Evolutionary conservation across 2,888 invertebrate genomes (phyloP), one percentile per base, ranked within the genome.

Genomic region (Brachycybe producta): DNA sequence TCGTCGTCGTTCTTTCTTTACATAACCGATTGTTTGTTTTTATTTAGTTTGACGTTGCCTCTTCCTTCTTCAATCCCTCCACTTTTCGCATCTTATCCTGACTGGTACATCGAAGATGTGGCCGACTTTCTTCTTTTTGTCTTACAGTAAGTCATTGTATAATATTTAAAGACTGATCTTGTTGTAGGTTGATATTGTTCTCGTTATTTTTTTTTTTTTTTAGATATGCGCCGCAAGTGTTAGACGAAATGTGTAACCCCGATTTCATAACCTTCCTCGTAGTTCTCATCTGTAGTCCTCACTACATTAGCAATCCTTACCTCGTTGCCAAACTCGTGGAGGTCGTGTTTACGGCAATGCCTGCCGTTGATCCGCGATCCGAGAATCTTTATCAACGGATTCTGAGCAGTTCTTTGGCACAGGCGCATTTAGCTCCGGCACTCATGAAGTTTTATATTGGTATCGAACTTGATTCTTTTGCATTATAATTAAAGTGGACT

Each of bases 391-490:
- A 82, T 62, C 74, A 77, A 53, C 75, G 82, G 65, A 78, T 95
- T 60, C 84, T 94, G 80, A 79, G 83, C 57, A 90, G 94, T 66
- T 84, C 84, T 47, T 73, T 90, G 55, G 82, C 87, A 5, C 81
- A 84, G 61, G 79, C 79, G 2, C 75, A 78, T 52, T 72, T 98
- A 53, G 86, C 92, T 1, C 83, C 88, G 58, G 82, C 85, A 17
- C 74, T 98, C 34, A 94, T 97, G 91, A 88, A 88, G 69, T 98
- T 98, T 72, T 98, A 98, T 70, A 91, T 94, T 52, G 74, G 75
- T 71, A 60, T 60, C 57, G 54, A 5, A 57, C 56, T 38, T 51
- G 49, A n/a, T n/a, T 19, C 34, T 28, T 23, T 13, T 26, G 23
- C 24, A n/a, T n/a, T n/a, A n/a, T n/a, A n/a, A 13, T 15, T 8